phyloP scores from a whole-genome alignment of 2,888 invertebrate genomes.

The Oasisia sp. region DNA sequence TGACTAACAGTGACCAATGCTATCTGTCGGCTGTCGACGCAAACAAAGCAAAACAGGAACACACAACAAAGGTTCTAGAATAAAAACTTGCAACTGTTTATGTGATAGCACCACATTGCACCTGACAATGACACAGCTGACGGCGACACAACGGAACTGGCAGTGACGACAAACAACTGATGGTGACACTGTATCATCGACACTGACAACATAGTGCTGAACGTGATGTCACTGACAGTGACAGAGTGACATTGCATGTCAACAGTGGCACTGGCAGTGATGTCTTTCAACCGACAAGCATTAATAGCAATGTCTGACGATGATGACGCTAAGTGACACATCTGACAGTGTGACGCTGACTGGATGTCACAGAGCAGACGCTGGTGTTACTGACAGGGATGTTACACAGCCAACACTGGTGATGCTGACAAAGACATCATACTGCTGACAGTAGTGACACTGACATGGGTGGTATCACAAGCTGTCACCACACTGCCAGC shows the following conservation, averaged over 20 bases:
- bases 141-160: neutral
- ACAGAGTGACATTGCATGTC: neutral
- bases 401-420: neutral
- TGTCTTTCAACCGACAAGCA: neutral
- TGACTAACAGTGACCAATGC: conserved; percentile 17
- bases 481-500: neutral
- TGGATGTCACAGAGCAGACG: neutral
- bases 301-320: neutral
- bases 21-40: neutral
- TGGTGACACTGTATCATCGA: neutral
- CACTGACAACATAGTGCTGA: neutral
- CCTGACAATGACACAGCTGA: neutral
- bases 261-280: neutral
- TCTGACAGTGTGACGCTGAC: neutral
- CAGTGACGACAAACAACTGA: conserved; percentile 17
- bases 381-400: neutral
- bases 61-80: neutral
- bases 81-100: neutral
- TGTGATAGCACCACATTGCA: neutral
- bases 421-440: no score
- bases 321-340: neutral
- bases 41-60: neutral
- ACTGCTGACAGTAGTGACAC: no score
- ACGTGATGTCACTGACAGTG: neutral
- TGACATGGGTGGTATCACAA: no score